Conservation (phyloP, 2,888 invertebrate genomes). For the Uropetala carovei region DNA sequence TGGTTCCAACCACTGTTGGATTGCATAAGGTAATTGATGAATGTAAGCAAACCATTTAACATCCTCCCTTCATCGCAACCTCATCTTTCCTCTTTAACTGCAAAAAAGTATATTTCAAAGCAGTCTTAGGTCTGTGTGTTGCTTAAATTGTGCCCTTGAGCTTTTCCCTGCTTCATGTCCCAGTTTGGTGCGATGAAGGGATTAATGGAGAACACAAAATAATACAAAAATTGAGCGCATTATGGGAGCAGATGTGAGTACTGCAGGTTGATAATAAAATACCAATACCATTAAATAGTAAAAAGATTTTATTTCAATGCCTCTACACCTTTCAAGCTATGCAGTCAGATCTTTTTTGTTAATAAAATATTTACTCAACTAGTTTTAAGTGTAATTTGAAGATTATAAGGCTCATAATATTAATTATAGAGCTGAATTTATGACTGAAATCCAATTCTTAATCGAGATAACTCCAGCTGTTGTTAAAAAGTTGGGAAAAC, state of each 20-base stretch:
- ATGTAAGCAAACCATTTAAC: constrained; percentile 49
- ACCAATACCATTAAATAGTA: neutral
- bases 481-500: too few relatives aligned
- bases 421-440: too few relatives aligned
- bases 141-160: constrained; percentile 48
- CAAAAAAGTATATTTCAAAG: constrained; percentile 28
- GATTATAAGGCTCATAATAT: too few relatives aligned
- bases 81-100: constrained; percentile 40
- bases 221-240: constrained; percentile 22
- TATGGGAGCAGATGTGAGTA: constrained; percentile 45
- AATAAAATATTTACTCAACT: too few relatives aligned
- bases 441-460: too few relatives aligned
- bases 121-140: constrained; percentile 46
- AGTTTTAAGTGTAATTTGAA: too few relatives aligned
- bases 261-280: constrained; percentile 62
- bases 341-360: too few relatives aligned
- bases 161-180: constrained; percentile 55
- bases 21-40: constrained; percentile 41
- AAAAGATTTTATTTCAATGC: too few relatives aligned
- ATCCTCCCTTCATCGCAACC: constrained; percentile 40
- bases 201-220: constrained; percentile 10
- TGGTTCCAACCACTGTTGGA: constrained; percentile 30
- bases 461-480: too few relatives aligned
- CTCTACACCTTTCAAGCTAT: too few relatives aligned
- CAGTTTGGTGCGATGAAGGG: constrained; percentile 56